A percentile compares a stretch with the other conserved stretches of the same genome.
Conservation (phyloP, 30 jellyfish, hydroid and myxozoan species). For the Cassiopea xamachana region DNA sequence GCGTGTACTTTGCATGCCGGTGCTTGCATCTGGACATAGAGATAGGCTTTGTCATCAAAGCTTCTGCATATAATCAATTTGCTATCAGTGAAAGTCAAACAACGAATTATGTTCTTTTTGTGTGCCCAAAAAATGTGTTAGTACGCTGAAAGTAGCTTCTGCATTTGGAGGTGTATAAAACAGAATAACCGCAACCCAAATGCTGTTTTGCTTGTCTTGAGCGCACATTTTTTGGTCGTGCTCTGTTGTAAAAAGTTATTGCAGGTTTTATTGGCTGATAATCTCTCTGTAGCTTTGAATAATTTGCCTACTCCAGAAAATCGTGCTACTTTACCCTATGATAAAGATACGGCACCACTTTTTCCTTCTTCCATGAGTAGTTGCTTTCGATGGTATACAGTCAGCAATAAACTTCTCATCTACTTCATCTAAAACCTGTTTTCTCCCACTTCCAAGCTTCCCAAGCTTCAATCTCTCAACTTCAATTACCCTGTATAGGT, state of each 20-base stretch:
- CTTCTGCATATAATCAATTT: constrained; percentile 22
- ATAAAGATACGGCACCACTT: constrained; percentile 32
- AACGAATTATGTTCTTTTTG: constrained; percentile 44
- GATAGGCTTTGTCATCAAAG: constrained; percentile 47
- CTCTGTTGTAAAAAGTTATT: constrained; percentile 29
- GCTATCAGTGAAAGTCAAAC: background rate
- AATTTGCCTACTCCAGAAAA: constrained; percentile 47
- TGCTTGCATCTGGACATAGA: constrained; percentile 51
- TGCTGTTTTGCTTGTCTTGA: constrained; percentile 48
- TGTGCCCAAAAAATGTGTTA: constrained; percentile 50
- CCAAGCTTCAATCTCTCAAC: constrained; percentile 30
- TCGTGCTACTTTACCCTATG: constrained; percentile 46
- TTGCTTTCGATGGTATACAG: constrained; percentile 42
- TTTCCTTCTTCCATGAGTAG: constrained; percentile 69
- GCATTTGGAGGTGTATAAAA: constrained; percentile 59
- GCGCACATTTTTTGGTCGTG: constrained; percentile 35
- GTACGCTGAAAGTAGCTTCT: constrained; percentile 29
- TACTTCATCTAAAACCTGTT: constrained; percentile 43
- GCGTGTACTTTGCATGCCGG: constrained; percentile 58
- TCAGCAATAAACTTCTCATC: constrained; percentile 42
- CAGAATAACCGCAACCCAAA: constrained; percentile 42
- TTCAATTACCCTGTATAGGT: constrained; percentile 9
- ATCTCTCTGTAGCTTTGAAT: constrained; percentile 14
- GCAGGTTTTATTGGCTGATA: constrained; percentile 44
- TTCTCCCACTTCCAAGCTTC: constrained; percentile 57